phyloP scores from a whole-genome alignment of 2,888 invertebrate species.

The Lepidochrysops patricia region DNA sequence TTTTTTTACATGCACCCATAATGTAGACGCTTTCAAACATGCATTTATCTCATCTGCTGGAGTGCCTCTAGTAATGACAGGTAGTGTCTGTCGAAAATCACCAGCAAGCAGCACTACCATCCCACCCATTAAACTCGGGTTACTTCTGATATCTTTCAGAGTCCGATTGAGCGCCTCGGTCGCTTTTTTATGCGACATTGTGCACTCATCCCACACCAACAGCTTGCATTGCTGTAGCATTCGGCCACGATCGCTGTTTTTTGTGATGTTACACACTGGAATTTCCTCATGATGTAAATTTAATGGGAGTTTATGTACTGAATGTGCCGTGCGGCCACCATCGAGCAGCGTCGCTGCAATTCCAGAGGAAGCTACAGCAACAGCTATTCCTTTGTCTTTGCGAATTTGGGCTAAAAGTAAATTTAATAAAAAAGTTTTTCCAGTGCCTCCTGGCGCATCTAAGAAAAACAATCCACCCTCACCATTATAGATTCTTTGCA shows the following conservation, averaged over 20 bases:
- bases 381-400: slow-evolving; percentile 23
- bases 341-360: slow-evolving; percentile 2
- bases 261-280: slow-evolving; percentile 24
- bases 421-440: slow-evolving; percentile 22
- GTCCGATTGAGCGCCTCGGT: slow-evolving; percentile 21
- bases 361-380: slow-evolving; percentile 20
- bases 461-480: slow-evolving; percentile 20
- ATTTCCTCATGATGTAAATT: slow-evolving; percentile 23
- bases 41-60: slow-evolving; percentile 27
- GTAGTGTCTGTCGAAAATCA: slow-evolving; percentile 25
- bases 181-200: slow-evolving; percentile 22
- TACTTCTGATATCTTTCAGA: slow-evolving; percentile 19
- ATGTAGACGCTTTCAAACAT: slow-evolving; percentile 25
- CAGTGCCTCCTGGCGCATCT: slow-evolving; percentile 21
- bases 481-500: slow-evolving; percentile 19
- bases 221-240: slow-evolving; percentile 22
- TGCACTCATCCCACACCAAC: slow-evolving; percentile 24
- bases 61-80: slow-evolving; percentile 21
- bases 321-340: slow-evolving; percentile 15
- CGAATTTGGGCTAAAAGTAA: slow-evolving; percentile 21
- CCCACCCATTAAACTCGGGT: slow-evolving; percentile 21
- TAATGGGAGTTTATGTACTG: slow-evolving; percentile 21
- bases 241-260: slow-evolving; percentile 23
- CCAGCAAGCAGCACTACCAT: slow-evolving; percentile 23
- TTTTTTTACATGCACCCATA: slow-evolving; percentile 18